Base-by-base conservation (phyloP, 2,888 invertebrate genomes). In the Thymelicus acteon region DNA sequence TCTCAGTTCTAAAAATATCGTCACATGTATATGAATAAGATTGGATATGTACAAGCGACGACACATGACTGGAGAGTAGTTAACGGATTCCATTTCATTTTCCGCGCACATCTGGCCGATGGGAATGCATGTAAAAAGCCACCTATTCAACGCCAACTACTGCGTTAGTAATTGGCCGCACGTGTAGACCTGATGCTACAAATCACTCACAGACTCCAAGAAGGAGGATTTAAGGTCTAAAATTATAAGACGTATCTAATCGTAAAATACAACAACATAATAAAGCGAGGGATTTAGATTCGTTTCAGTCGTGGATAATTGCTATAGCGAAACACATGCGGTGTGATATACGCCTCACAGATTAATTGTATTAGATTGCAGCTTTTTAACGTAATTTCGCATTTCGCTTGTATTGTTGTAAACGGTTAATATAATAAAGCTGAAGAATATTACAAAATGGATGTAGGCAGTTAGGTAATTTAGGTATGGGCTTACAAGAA, bases 41-140 rank as follows among this genome's bases (percentile, higher is more conserved):
- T 79, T 69, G 54, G 24, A 54, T 54, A 72, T 73, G 69, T 77
- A 73, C 73, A 75, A 75, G 76, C 76, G 78, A 77, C 40, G 57
- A 40, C 40, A 58, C 52, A 67, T 15, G 37, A 49, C 48, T 64
- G 77, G 72, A 73, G 75, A 78, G 76, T 77, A 77, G 79, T 81
- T 82, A 83, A 79, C 82, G 79, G 80, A 85, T 85, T 82, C 79
- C 81, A 83, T 88, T 87, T 86, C 80, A 80, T 85, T 87, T 85
- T 84, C 85, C 74, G 72, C 77, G 72, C 72, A 76, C 81, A 80
- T 79, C 78, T 82, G 82, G 75, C 73, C 71, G 63, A 69, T 72
- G 72, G 72, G 80, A 83, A 83, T 81, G 83, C 76, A 76, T 63
- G 80, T 80, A 85, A 87, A 86, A 87, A 86, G 80, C 67, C 63